Percentiles rank a stretch among this genome's conserved stretches.
phyloP scores from a whole-genome alignment of 2,888 invertebrate species.

The Dromius quadrimaculatus region DNA sequence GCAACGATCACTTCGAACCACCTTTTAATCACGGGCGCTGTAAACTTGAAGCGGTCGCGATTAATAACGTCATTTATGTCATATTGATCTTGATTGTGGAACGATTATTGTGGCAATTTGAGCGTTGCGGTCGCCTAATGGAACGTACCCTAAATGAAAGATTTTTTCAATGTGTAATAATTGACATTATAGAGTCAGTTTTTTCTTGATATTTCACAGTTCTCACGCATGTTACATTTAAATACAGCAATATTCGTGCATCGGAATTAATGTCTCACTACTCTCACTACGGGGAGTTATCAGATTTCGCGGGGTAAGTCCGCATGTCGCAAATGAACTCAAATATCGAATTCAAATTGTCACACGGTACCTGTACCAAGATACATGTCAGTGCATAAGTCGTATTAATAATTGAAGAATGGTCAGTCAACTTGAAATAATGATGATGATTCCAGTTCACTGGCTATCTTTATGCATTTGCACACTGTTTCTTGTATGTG shows the following conservation, averaged over 20 bases:
- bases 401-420: not conserved
- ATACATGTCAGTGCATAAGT: constrained; percentile 9
- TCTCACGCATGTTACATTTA: constrained; percentile 11
- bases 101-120: too few species aligned
- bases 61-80: too few species aligned
- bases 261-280: constrained; percentile 10
- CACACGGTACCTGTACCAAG: constrained; percentile 31
- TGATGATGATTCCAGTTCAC: constrained; percentile 9
- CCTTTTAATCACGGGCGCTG: not conserved
- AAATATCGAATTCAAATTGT: too few species aligned
- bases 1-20: not conserved
- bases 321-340: constrained; percentile 4
- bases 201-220: not conserved
- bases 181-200: not conserved
- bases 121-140: not conserved
- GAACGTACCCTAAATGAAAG: not conserved
- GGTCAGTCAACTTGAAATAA: constrained; percentile 2
- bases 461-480: too few species aligned
- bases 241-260: constrained; percentile 6
- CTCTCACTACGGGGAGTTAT: constrained; percentile 14
- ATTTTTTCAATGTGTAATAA: not conserved
- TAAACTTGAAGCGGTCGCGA: not conserved
- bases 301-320: constrained; percentile 32
- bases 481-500: too few species aligned
- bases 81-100: not conserved